Conservation (phyloP, 2,888 invertebrate species). For the Parthenolecanium corni region DNA sequence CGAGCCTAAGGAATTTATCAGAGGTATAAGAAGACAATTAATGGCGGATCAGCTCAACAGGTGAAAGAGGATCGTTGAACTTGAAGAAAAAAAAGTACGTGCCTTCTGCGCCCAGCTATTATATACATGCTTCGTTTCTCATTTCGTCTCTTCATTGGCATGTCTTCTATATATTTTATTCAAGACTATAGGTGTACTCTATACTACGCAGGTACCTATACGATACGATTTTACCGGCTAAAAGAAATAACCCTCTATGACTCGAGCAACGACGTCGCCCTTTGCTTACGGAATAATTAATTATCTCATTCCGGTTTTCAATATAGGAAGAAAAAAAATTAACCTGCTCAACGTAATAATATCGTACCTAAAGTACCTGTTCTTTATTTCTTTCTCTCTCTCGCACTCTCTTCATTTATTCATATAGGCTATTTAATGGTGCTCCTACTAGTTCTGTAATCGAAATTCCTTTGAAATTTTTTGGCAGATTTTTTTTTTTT, state of each 20-base stretch:
- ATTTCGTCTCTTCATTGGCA: slow-evolving; percentile 14
- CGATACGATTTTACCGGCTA: no score
- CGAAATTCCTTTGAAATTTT: no score
- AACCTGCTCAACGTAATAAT: slow-evolving; percentile 1
- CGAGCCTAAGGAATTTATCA: slow-evolving; percentile 9
- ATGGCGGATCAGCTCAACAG: slow-evolving; percentile 14
- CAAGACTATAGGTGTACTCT: not conserved
- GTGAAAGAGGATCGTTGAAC: slow-evolving; percentile 24
- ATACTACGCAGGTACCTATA: slow-evolving; percentile 1
- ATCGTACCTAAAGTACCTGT: not conserved
- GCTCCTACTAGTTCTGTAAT: not conserved
- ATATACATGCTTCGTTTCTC: slow-evolving; percentile 13
- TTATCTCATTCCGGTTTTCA: slow-evolving; percentile 22
- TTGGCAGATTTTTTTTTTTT: no score
- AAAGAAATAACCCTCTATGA: no score
- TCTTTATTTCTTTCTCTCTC: not conserved
- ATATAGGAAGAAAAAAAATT: slow-evolving; percentile 4
- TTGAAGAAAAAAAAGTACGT: slow-evolving; percentile 7
- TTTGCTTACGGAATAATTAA: slow-evolving; percentile 18
- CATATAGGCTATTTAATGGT: not conserved
- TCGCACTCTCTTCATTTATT: not conserved
- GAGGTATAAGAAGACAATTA: slow-evolving; percentile 6
- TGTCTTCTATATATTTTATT: slow-evolving; percentile 9
- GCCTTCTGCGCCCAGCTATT: slow-evolving; percentile 18
- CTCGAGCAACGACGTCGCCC: slow-evolving; percentile 13